Conservation (phyloP, 2,888 invertebrate species). For the Cryptus armator region DNA sequence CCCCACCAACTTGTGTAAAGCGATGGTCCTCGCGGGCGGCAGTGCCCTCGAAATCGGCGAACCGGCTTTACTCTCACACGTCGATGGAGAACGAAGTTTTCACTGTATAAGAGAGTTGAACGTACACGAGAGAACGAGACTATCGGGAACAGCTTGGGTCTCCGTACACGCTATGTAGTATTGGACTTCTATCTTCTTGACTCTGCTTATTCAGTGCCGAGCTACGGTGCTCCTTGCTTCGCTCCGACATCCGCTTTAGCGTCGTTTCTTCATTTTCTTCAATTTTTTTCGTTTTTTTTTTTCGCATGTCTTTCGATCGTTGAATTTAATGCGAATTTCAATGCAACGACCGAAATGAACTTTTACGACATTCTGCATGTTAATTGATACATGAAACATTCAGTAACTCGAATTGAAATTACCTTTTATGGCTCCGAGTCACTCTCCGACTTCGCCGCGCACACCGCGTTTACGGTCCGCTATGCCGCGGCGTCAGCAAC, state of each 20-base stretch:
- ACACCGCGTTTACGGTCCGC: not conserved
- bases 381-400: not conserved
- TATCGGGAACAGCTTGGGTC: constrained; percentile 1
- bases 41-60: constrained; percentile 69
- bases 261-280: too few species aligned
- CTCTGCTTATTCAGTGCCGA: not conserved
- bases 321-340: not conserved
- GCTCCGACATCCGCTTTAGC: too few species aligned
- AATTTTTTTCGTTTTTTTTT: too few species aligned
- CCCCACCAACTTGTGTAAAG: not conserved
- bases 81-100: not conserved
- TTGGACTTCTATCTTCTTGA: not conserved
- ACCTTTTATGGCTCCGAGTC: constrained; percentile 18
- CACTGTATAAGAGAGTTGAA: not conserved
- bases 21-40: constrained; percentile 32
- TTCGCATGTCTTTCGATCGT: not conserved
- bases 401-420: constrained; percentile 4
- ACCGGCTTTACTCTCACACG: constrained; percentile 66
- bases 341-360: not conserved
- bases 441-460: not conserved
- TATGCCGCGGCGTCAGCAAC: not conserved
- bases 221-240: not conserved
- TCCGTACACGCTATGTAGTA: not conserved
- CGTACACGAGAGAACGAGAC: constrained; percentile 1
- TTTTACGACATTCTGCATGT: not conserved